phyloP scores from a whole-genome alignment of 2,797 vertebrate genomes.

The Adrianichthys oophorus region DNA sequence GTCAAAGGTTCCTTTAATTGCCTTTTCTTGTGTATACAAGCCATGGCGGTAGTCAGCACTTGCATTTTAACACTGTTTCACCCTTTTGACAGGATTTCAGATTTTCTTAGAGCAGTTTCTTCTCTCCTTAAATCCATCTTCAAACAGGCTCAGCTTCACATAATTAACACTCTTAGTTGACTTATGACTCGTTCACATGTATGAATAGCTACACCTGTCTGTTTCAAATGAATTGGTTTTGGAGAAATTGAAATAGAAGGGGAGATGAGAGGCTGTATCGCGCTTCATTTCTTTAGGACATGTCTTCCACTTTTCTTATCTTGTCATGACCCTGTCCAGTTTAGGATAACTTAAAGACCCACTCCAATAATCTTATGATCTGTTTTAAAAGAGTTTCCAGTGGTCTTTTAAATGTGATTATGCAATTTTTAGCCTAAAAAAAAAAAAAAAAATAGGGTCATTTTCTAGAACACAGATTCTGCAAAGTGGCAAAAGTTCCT shows the following conservation, averaged over 20 bases:
- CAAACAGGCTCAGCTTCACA: slow-evolving; percentile 46
- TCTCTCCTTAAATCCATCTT: slow-evolving; percentile 56
- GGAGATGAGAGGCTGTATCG: slow-evolving; percentile 56
- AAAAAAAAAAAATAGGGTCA: too few relatives aligned
- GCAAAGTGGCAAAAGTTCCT: too few relatives aligned
- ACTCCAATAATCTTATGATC: too few relatives aligned
- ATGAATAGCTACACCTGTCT: slow-evolving; percentile 29
- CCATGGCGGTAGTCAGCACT: slow-evolving; percentile 58
- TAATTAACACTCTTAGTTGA: slow-evolving; percentile 55
- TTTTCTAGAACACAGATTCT: too few relatives aligned
- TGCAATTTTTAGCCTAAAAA: too few relatives aligned
- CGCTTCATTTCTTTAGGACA: slow-evolving; percentile 62
- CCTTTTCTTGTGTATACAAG: slow-evolving; percentile 50
- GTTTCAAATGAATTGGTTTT: slow-evolving; percentile 29
- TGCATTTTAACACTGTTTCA: slow-evolving; percentile 39
- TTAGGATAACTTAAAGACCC: too few relatives aligned
- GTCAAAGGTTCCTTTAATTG: slow-evolving; percentile 34
- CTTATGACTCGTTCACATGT: slow-evolving; percentile 20
- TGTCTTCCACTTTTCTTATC: slow-evolving; percentile 13
- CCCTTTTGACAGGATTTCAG: slow-evolving; percentile 20
- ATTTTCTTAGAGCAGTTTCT: slow-evolving; percentile 50
- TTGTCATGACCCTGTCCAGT: slow-evolving; percentile 13
- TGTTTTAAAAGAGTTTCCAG: too few relatives aligned
- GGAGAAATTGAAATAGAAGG: slow-evolving; percentile 41
- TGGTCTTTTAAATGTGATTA: too few relatives aligned